A percentile compares a stretch with the other conserved stretches of the same genome.
phyloP scores from a whole-genome alignment of 1,140 invertebrate species.

The Drosophila paulistorum region DNA sequence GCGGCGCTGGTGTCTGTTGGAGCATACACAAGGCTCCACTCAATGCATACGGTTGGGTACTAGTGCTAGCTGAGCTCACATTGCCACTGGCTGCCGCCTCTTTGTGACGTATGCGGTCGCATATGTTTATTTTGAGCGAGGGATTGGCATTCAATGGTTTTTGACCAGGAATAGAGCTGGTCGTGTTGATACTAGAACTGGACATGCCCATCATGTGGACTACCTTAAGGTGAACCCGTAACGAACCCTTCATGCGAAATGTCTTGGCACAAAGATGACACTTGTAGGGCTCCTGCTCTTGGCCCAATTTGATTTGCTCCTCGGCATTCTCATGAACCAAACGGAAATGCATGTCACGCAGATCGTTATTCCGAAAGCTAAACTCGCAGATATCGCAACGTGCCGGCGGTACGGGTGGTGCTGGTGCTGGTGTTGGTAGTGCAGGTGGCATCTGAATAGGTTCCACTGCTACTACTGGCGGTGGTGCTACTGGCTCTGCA shows the following conservation, averaged over 20 bases:
- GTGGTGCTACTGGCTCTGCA: constrained; percentile 8
- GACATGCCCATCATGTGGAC: constrained; percentile 85
- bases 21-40: constrained; percentile 71
- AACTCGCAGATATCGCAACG: constrained; percentile 89
- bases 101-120: constrained; percentile 78
- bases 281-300: constrained; percentile 84
- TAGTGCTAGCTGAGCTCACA: constrained; percentile 14
- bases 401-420: constrained; percentile 45
- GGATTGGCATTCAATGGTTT: background rate
- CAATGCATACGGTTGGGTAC: constrained; percentile 56
- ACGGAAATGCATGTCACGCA: constrained; percentile 89
- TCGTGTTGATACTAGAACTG: constrained; percentile 60
- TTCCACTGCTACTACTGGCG: background rate
- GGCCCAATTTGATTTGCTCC: constrained; percentile 8
- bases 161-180: constrained; percentile 10
- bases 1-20: constrained; percentile 40
- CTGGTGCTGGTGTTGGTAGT: background rate
- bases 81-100: constrained; percentile 41
- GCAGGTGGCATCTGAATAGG: background rate
- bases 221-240: constrained; percentile 92
- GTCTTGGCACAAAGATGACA: constrained; percentile 91
- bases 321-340: constrained; percentile 87
- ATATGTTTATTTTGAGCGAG: constrained; percentile 72
- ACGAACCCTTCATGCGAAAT: constrained; percentile 91
- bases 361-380: constrained; percentile 87